Evolutionary conservation across 2,888 invertebrate genomes (phyloP).

Genomic region (Platypus cylindrus): DNA sequence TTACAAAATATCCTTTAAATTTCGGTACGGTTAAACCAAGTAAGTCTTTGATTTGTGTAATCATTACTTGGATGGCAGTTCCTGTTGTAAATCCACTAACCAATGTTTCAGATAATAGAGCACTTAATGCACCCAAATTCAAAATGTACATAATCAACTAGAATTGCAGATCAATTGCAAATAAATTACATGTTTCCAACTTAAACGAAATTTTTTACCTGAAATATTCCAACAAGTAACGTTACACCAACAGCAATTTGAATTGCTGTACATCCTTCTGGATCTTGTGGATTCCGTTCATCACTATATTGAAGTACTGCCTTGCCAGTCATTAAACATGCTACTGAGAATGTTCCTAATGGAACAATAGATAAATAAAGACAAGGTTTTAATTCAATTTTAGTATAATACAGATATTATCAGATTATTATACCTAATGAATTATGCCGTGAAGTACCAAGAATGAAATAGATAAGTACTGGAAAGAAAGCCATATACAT

Average conservation of each 20-base stretch:
- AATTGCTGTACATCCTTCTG: slow-evolving; percentile 35
- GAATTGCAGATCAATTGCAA: slow-evolving; percentile 16
- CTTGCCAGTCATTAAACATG: slow-evolving; percentile 83
- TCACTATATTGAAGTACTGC: slow-evolving; percentile 42
- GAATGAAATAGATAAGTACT: slow-evolving; percentile 33
- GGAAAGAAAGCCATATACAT: slow-evolving; percentile 46
- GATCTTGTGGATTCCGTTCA: slow-evolving; percentile 5
- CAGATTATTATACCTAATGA: slow-evolving; percentile 37
- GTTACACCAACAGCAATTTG: slow-evolving; percentile 67
- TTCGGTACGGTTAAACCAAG: slow-evolving; percentile 44
- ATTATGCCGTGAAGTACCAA: slow-evolving; percentile 34
- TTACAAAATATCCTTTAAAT: slow-evolving; percentile 47
- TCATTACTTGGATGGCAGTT: slow-evolving; percentile 56
- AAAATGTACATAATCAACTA: slow-evolving; percentile 52
- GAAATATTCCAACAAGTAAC: slow-evolving; percentile 60
- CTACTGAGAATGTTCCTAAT: slow-evolving; percentile 72
- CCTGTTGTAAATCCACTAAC: slow-evolving; percentile 64
- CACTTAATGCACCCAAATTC: slow-evolving; percentile 46
- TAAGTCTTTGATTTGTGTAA: slow-evolving; percentile 53
- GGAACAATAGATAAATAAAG: not conserved
- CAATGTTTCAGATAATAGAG: slow-evolving; percentile 50
- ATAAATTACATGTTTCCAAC: slow-evolving; percentile 1
- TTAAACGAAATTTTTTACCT: slow-evolving; percentile 42
- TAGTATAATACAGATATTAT: too few species aligned
- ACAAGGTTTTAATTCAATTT: not conserved